Evolutionary conservation across 1,140 invertebrate species (phyloP), one percentile per base, ranked within the genome.

Genomic region (Brachionus calyciflorus): DNA sequence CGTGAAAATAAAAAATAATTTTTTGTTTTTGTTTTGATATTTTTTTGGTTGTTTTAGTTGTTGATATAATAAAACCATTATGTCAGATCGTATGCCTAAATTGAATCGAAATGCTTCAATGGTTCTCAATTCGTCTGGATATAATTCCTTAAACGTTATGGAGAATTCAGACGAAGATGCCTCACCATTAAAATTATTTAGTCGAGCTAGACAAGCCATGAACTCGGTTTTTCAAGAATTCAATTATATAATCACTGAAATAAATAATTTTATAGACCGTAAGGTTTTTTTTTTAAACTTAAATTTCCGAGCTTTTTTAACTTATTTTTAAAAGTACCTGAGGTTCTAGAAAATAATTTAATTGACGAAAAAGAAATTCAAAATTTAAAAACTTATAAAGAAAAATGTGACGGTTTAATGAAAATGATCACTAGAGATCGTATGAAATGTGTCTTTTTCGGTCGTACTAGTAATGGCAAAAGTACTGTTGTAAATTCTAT

Each of bases 401-500:
- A 76, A 2, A 55, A 60, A 19, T 76, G 73, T 30, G 55, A 55
- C n/a, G 49, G 49, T 30, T 19, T 76, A 17, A 76, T 76, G 10
- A 55, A 76, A 21, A 65, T 77, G 28, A 60, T 77, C 14, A 49
- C 53, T 51, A 55, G 76, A 51, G 76, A 77, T 46, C 55, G 55
- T 21, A 77, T 77, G 76, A 77, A 77, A 46, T 55, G 60, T 14
- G 76, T 77, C 14, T 77, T 77, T 51, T 77, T 77, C 37, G 76
- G 76, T 19, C 51, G 96, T 82, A 99, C 97, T 65, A 98, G 94
- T 77, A 99, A 99, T 88, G 97, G 97, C 55, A 99, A 99, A 86
- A 98, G 95, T 84, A 95, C 94, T 3, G 96, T 98, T 7, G 98
- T 99, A 77, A 99, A 99, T 87, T 94, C 97, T 19, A 99, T 99